A percentile compares a stretch with the other conserved stretches of the same genome.
Conservation (phyloP, 2,113 vertebrate genomes). For the Anthoscopus minutus region DNA sequence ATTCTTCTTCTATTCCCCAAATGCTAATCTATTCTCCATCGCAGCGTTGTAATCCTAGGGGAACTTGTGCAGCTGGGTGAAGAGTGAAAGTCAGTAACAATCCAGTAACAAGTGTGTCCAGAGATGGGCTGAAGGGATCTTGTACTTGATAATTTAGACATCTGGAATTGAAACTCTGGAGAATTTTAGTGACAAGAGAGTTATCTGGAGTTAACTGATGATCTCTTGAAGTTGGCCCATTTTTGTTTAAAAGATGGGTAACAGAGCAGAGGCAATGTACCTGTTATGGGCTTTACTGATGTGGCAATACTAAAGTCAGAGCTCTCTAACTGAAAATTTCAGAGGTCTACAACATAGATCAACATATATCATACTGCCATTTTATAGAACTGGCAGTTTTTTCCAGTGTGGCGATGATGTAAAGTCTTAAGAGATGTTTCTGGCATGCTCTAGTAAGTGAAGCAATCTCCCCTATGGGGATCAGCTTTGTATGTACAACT, state of each 20-base stretch:
- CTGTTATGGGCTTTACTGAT: background rate
- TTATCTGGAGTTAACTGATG: background rate
- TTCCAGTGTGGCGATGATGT: background rate
- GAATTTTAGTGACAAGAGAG: background rate
- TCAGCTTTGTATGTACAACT: background rate
- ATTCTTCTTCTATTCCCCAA: background rate
- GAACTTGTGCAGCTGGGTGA: background rate
- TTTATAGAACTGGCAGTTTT: background rate
- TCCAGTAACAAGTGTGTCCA: background rate
- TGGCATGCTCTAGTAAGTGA: background rate
- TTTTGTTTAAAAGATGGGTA: background rate
- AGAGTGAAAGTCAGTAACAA: background rate
- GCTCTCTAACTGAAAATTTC: background rate
- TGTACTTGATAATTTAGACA: background rate
- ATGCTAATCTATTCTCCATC: background rate
- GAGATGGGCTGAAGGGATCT: background rate
- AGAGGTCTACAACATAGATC: background rate
- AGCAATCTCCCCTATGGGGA: background rate
- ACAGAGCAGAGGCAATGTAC: background rate
- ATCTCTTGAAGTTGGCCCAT: background rate
- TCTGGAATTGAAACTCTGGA: background rate
- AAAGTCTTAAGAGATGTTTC: background rate
- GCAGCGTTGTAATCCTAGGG: background rate
- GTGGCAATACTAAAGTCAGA: background rate
- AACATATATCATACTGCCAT: background rate